These are phyloP conservation scores for Yasuhikotakia modesta DNA, from an alignment of 2,797 vertebrate genomes.

Conservation along the genomic window DNA sequence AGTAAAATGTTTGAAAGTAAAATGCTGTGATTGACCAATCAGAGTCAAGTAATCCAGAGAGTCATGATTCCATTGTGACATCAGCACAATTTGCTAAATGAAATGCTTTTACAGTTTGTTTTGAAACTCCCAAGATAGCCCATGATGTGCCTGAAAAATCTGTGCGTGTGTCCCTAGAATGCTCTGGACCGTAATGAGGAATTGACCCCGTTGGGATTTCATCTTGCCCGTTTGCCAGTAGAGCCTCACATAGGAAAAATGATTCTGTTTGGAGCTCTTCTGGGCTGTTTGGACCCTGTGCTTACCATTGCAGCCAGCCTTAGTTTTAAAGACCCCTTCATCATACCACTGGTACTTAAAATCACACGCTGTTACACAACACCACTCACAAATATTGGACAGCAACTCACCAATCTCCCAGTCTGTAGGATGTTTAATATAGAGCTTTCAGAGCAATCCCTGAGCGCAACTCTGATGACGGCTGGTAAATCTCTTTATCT, in stretches of 20 bases:
- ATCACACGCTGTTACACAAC: constrained; percentile 50
- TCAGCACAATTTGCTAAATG: neutral
- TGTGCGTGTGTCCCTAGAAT: constrained; percentile 75
- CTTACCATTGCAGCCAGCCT: constrained; percentile 96
- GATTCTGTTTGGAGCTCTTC: constrained; percentile 94
- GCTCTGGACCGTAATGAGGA: constrained; percentile 90
- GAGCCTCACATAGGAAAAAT: constrained; percentile 98
- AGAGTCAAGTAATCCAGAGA: neutral
- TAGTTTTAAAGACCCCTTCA: constrained; percentile 98
- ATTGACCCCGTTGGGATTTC: constrained; percentile 91
- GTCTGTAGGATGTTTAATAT: neutral
- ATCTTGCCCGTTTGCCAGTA: constrained; percentile 91
- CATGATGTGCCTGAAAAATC: constrained; percentile 8
- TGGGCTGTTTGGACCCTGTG: constrained; percentile 93
- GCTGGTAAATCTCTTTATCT: constrained; percentile 35
- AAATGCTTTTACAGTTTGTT: neutral
- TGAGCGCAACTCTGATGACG: neutral
- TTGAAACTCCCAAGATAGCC: neutral
- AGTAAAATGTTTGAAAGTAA: neutral
- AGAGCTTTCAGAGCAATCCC: neutral
- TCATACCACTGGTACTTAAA: constrained; percentile 88
- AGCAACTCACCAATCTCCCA: neutral
- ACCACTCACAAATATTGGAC: constrained; percentile 32
- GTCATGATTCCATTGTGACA: neutral
- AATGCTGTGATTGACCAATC: neutral